Percentiles rank a stretch among this genome's conserved stretches.
Conservation (phyloP, 1,140 invertebrate species). For the Anastrepha ludens region DNA sequence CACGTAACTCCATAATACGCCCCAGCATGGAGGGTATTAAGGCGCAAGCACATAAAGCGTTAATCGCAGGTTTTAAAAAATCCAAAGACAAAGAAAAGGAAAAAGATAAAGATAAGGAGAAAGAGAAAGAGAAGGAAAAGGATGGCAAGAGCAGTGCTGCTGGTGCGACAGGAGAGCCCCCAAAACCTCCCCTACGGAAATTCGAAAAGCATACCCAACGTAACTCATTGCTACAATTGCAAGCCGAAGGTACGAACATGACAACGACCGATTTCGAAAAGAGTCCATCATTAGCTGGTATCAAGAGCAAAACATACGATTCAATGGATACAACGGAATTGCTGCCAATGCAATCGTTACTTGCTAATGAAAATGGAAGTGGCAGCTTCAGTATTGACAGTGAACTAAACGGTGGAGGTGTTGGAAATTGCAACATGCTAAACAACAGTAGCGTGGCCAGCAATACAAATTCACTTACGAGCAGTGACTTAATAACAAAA, state of each 20-base stretch:
- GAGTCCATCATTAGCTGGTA: constrained; percentile 57
- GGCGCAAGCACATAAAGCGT: constrained; percentile 71
- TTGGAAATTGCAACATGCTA: constrained; percentile 55
- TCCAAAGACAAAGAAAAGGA: constrained; percentile 72
- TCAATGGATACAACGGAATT: constrained; percentile 63
- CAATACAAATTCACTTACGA: constrained; percentile 71
- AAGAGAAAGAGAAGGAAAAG: constrained; percentile 64
- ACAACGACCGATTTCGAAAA: constrained; percentile 60
- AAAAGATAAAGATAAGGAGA: constrained; percentile 72
- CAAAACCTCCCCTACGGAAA: constrained; percentile 71
- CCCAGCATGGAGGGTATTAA: constrained; percentile 73
- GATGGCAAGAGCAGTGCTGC: constrained; percentile 58
- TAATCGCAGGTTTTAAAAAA: constrained; percentile 73
- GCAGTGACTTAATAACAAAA: constrained; percentile 69
- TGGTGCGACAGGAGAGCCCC: constrained; percentile 60
- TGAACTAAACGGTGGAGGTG: constrained; percentile 61
- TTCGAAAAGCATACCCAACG: constrained; percentile 72
- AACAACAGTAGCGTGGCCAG: constrained; percentile 61
- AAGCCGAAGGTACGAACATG: constrained; percentile 60
- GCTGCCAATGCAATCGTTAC: constrained; percentile 67
- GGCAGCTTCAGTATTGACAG: constrained; percentile 70
- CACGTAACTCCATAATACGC: constrained; percentile 69
- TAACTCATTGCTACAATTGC: constrained; percentile 70
- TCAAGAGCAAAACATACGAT: constrained; percentile 62
- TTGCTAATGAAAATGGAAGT: constrained; percentile 70